Evolutionary conservation across 1,140 invertebrate species (phyloP), one percentile per base, ranked within the genome.

Genomic region (Cyphomyrmex costatus): DNA sequence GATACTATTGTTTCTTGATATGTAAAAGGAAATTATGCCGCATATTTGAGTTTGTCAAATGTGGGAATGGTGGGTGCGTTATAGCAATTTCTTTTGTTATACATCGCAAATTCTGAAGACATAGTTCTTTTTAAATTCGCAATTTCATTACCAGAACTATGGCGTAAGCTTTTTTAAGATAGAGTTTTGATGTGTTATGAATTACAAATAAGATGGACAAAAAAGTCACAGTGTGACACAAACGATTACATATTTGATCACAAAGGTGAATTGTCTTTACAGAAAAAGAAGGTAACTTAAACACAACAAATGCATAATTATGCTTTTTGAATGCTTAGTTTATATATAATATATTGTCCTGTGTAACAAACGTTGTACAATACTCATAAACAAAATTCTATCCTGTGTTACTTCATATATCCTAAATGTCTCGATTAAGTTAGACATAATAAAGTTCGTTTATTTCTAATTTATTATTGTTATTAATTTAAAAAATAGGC

Each of bases 201-300:
- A 90, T 90, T 74, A 86, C 61, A 89, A 74, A 89, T 89, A 70
- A 79, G 30, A 27, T 42, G 61, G 2, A 21, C 46, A 71, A 56
- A n/a, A 83, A 70, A 84, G 78, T 30, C 53, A 66, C 36, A 42
- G 12, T 10, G 49, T 49, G 87, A 84, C 86, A 84, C 86, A 74
- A 56, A 30, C 42, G 56, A 77, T 88, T 88, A 77, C 66, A 85
- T 85, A 88, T 85, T 88, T 88, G 86, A 88, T 88, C 65, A 49
- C 42, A 16, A 36, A 36, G 46, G 14, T 53, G 63, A 88, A 88
- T 73, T n/a, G 51, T 58, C 30, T 46, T 60, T 19, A 24, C 21
- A 12, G 61, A 7, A 24, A 51, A n/a, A 49, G 3, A 70, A 10
- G 6, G 33, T 12, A 7, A 46, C 14, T 19, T 19, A 77, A 63